Conservation (phyloP, 1,140 invertebrate species). For the Drosophila trapezifrons region DNA sequence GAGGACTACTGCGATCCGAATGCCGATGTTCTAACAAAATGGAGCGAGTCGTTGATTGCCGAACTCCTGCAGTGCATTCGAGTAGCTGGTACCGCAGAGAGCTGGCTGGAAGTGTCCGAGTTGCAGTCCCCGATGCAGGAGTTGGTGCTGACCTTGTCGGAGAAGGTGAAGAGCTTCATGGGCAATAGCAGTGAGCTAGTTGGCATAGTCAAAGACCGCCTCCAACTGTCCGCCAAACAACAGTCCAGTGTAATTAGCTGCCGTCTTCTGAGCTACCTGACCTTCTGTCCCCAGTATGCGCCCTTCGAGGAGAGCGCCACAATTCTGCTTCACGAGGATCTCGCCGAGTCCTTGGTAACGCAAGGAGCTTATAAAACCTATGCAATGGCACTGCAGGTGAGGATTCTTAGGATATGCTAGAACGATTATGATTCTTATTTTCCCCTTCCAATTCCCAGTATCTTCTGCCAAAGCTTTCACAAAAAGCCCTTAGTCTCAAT, state of each 20-base stretch:
- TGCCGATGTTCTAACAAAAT: slow-evolving; percentile 72
- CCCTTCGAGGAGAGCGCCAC: slow-evolving; percentile 72
- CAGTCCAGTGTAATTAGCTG: slow-evolving; percentile 51
- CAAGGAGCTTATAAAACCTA: slow-evolving; percentile 62
- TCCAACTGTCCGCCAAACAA: slow-evolving; percentile 35
- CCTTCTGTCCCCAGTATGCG: slow-evolving; percentile 51
- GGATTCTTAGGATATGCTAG: background rate
- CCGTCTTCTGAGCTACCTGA: slow-evolving; percentile 57
- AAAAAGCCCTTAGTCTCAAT: slow-evolving; percentile 48
- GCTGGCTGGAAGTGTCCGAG: slow-evolving; percentile 51
- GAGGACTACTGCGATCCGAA: slow-evolving; percentile 82
- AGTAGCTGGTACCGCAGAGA: slow-evolving; percentile 48
- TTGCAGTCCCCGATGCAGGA: slow-evolving; percentile 25
- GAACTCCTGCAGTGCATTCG: slow-evolving; percentile 63
- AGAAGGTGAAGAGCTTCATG: slow-evolving; percentile 62
- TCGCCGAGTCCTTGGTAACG: slow-evolving; percentile 59
- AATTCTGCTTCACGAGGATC: slow-evolving; percentile 70
- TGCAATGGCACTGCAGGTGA: slow-evolving; percentile 66
- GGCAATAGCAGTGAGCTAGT: slow-evolving; percentile 57
- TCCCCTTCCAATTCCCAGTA: slow-evolving; percentile 34
- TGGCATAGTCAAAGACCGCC: slow-evolving; percentile 57
- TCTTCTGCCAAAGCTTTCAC: slow-evolving; percentile 60
- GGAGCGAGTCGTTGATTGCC: slow-evolving; percentile 61
- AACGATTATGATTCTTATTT: background rate
- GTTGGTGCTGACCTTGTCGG: slow-evolving; percentile 55